phyloP scores from a whole-genome alignment of 2,113 vertebrate genomes.

The Opisthocomus hoazin region DNA sequence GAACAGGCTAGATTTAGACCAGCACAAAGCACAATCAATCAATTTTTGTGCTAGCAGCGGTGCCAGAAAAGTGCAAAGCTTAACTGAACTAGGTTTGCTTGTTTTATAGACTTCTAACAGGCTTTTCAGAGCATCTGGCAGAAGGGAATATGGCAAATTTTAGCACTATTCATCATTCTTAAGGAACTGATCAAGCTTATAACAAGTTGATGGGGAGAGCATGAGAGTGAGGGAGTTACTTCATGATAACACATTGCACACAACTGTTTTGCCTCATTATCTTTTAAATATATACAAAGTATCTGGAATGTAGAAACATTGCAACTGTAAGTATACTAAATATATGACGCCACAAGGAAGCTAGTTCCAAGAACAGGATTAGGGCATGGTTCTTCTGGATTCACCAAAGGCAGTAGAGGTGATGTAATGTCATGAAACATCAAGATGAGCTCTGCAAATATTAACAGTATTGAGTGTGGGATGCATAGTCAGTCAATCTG shows the following conservation, averaged over 20 bases:
- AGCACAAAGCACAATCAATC: slow-evolving; percentile 32
- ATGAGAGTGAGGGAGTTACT: background rate
- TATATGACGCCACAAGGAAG: background rate
- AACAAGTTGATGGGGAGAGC: background rate
- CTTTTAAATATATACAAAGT: background rate
- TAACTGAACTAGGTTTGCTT: background rate
- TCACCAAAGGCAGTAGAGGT: background rate
- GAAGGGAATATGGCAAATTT: background rate
- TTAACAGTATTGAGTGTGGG: background rate
- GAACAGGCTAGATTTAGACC: slow-evolving; percentile 3
- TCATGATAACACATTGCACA: background rate
- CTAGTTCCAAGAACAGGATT: background rate
- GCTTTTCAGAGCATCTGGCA: background rate
- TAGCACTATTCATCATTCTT: slow-evolving; percentile 32
- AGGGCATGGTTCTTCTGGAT: background rate
- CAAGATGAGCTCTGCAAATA: background rate
- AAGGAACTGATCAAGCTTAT: slow-evolving; percentile 27
- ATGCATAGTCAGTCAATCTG: background rate
- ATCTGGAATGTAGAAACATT: background rate
- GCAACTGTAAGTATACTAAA: background rate
- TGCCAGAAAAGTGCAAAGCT: background rate
- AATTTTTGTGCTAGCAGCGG: slow-evolving; percentile 29
- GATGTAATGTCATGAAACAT: background rate
- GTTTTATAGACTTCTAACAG: slow-evolving; percentile 24
- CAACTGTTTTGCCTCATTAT: background rate